A percentile compares a stretch with the other conserved stretches of the same genome.
These are phyloP conservation scores for Pluvialis apricaria DNA, from an alignment of 2,113 vertebrate genomes.

Conservation along the genomic window DNA sequence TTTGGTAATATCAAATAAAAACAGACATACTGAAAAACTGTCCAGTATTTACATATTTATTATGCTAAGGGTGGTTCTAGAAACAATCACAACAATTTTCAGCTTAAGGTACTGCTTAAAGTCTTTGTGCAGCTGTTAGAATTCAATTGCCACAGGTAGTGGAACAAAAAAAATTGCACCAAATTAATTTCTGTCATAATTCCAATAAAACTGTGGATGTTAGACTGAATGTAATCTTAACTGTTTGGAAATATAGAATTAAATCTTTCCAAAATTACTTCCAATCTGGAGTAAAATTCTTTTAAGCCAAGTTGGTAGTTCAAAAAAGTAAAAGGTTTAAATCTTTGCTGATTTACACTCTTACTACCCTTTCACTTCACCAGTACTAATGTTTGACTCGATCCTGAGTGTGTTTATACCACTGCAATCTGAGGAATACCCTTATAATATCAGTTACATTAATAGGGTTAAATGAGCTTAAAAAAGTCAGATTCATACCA, in stretches of 20 bases:
- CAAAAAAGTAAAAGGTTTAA: not conserved
- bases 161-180: not conserved
- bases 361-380: not conserved
- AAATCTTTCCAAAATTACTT: not conserved
- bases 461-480: not conserved
- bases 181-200: not conserved
- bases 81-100: not conserved
- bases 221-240: not conserved
- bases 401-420: not conserved
- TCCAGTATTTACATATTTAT: conserved; percentile 3
- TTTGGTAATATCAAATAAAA: not conserved
- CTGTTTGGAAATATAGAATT: not conserved
- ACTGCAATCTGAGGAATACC: not conserved
- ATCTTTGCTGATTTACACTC: not conserved
- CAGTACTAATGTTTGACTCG: not conserved
- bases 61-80: not conserved
- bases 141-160: not conserved
- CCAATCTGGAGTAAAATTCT: not conserved
- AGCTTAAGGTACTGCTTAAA: not conserved
- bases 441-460: not conserved
- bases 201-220: not conserved
- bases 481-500: not conserved
- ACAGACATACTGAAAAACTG: not conserved
- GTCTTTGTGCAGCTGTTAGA: not conserved
- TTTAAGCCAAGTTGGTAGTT: not conserved